Evolutionary conservation across 2,797 vertebrate species (phyloP).

Genomic region (Tokudaia tokunoshimensis): DNA sequence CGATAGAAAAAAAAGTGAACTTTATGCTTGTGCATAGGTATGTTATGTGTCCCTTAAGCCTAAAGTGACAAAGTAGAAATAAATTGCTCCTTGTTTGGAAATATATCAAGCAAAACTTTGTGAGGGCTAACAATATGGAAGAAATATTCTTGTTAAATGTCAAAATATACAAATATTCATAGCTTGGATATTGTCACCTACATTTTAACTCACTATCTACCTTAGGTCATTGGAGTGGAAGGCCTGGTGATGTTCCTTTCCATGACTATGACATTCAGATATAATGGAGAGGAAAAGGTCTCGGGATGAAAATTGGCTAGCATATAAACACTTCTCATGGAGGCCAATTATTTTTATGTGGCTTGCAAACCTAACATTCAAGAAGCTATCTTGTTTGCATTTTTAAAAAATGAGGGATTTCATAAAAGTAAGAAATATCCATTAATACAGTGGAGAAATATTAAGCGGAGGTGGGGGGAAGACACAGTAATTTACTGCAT

Average conservation of each 20-base stretch:
- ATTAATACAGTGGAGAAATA: background rate
- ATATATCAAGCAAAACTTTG: slow-evolving; percentile 73
- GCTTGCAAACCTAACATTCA: background rate
- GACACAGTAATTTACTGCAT: background rate
- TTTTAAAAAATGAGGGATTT: background rate
- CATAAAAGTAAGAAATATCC: background rate
- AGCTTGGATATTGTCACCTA: background rate
- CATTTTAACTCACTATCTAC: slow-evolving; percentile 44
- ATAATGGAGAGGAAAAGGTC: background rate
- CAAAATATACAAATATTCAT: slow-evolving; percentile 76
- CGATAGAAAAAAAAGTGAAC: slow-evolving; percentile 73
- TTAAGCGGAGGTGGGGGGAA: fast-evolving
- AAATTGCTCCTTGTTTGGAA: slow-evolving; percentile 72
- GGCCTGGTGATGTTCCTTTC: background rate
- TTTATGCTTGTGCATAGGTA: slow-evolving; percentile 71
- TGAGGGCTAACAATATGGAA: slow-evolving; percentile 37
- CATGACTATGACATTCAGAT: background rate
- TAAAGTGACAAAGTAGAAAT: slow-evolving; percentile 72
- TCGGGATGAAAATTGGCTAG: background rate
- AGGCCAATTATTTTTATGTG: background rate
- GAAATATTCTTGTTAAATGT: slow-evolving; percentile 73
- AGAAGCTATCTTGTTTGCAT: background rate
- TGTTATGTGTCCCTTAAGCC: slow-evolving; percentile 70
- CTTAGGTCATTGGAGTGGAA: background rate
- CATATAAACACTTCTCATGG: background rate